Evolutionary conservation across 2,797 vertebrate genomes (phyloP).

Genomic region (Coregonus suidteri): DNA sequence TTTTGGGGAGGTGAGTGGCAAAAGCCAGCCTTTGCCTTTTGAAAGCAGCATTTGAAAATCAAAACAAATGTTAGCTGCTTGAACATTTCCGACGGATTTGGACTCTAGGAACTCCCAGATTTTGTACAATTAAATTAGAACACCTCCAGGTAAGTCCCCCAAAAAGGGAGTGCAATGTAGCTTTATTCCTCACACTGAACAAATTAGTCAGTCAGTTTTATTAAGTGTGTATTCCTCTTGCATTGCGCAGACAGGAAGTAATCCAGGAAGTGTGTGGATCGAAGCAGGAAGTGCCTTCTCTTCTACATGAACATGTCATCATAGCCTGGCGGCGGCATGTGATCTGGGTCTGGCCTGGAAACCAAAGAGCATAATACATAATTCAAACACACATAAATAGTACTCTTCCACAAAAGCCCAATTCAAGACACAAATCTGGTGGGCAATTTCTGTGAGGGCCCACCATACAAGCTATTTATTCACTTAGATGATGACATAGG

Average conservation of each 20-base stretch:
- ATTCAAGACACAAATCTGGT: neutral
- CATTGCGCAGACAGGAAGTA: constrained; percentile 18
- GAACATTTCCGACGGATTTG: neutral
- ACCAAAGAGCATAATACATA: constrained; percentile 9
- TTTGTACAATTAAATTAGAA: neutral
- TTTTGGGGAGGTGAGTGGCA: neutral
- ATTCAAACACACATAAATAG: neutral
- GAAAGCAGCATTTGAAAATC: neutral
- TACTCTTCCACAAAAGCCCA: neutral
- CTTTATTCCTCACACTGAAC: neutral
- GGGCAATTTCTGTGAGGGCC: neutral
- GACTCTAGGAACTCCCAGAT: neutral
- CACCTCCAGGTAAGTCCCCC: neutral
- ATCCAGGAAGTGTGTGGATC: neutral
- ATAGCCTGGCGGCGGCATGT: constrained; percentile 88
- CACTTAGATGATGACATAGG: neutral
- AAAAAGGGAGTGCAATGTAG: neutral
- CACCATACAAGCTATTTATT: neutral
- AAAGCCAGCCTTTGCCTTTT: neutral
- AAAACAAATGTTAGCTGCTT: neutral
- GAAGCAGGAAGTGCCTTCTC: constrained; percentile 15
- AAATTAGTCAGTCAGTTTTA: neutral
- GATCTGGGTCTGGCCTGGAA: constrained; percentile 89
- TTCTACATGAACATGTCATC: constrained; percentile 97
- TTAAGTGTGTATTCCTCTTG: neutral